Base-by-base conservation (phyloP, 2,113 vertebrate species). In the Neotragus pygmaeus region DNA sequence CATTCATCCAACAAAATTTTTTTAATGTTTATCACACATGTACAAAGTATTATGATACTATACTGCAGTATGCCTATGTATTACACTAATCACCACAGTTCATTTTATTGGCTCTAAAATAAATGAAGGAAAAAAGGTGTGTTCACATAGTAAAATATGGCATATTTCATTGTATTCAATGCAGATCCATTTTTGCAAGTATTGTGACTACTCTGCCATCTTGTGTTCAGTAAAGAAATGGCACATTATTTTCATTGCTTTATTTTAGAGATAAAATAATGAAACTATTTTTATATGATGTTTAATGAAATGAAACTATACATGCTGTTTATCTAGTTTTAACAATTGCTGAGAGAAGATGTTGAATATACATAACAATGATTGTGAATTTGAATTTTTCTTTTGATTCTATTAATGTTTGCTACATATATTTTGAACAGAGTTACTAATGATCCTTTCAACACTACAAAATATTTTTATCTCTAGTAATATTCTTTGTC, bases 161-260 rank as follows among this genome's bases (percentile, higher is more conserved):
- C n/a, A 55, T 94, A 88, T 51, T 95, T 96, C 57, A 60, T 33
- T 53, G 23, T 15, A 96, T 58, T 83, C 57, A 83, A 70, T 4
- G 14, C 8, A 49, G 60, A 30, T 75, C 5, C 3, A 82, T 58
- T 78, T 95, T 80, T 81, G 5, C 85, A 86, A 95, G 33, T 55
- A 92, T 27, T 88, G 45, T 88, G 73, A 93, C 33, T 64, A 92
- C 60, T 96, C 58, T 88, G 97, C 97, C 98, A 96, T 94, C 98
- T 97, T 95, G 96, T 98, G 98, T 96, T 97, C 85, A 92, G 45
- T 30, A 73, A 81, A 83, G 85, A 95, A 97, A 96, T 0, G 97
- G 78, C 94, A 97, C 0, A 2, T 53, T 83, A 90, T 70, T 92
- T 92, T 96, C 47, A 49, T 55, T 45, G 91, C 75, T 89, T 96